Base-by-base conservation (phyloP, 2,888 invertebrate species). In the Chrysomela aeneicollis region DNA sequence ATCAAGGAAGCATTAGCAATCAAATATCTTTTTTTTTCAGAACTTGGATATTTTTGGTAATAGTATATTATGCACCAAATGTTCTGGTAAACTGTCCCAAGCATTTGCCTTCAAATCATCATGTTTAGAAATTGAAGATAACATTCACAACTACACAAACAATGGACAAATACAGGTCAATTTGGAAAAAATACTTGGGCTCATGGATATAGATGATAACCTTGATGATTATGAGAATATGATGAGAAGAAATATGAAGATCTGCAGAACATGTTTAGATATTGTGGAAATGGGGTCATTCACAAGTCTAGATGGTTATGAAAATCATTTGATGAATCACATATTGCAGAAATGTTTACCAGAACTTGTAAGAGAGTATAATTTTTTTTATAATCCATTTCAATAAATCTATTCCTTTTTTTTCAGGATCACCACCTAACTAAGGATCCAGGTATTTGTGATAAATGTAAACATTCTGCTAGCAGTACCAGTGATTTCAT, bases 51-150 rank as follows among this genome's bases (percentile, higher is more conserved):
- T 32, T 26, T 58, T 50, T 15, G 18, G 52, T 8, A 17, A 55
- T 19, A 15, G 4, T 42, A 49, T 58, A 2, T 15, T 63, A 52
- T 63, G 63, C 46, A 10, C 1, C 42, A 26, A 58, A 3, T 63
- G 63, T 50, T 37, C 37, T 15, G 10, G 17, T 10, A 30, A 26
- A 2, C 58, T 63, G 1, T n/a, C 30, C 10, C 19, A 58, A 30
- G 46, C 58, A 17, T 63, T 58, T 53, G 10, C 52, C 3, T 63
- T 63, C 46, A 63, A 63, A 46, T 42, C 63, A 1, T 30, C 49
- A 52, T 58, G 55, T 26, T 19, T 63, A 9, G 63, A 63, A 58
- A 58, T 63, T 32, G 63, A 63, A 58, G 63, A 63, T 30, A 63
- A 26, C 32, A 63, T 63, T 30, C 63, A 63, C 18, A 46, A 51